Base-by-base conservation (phyloP, 2,888 invertebrate species). In the Polydrusus cervinus region DNA sequence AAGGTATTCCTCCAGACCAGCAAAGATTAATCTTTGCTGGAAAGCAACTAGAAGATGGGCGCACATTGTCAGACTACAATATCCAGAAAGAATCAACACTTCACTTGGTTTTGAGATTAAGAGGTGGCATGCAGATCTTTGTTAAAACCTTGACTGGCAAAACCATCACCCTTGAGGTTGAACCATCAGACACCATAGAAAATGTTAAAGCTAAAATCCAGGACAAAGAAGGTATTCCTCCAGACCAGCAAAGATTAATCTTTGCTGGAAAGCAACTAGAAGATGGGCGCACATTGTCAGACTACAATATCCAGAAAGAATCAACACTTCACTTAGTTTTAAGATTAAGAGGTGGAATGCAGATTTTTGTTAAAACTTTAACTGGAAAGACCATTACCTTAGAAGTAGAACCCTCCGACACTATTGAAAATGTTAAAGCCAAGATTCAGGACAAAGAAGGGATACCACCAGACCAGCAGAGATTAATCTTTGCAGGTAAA, bases 281-380 rank as follows among this genome's bases (percentile, higher is more conserved):
- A 87, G 93, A 93, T 88, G 92, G 92, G 0, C 88, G 92, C 34
- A 92, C 92, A 0, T 89, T 97, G 34, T 95, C 95, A 0, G 97
- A 97, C 86, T 97, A 97, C 88, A 97, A 97, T 87, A 97, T 97
- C 84, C 96, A 97, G 88, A 97, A 97, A 87, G 95, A 96, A 88
- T 95, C 95, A 0, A 96, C 77, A 11, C 69, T 74, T 61, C 74
- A 74, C 45, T 72, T 77, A 69, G 77, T 74, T 1, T 34, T 77
- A 1, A 64, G 74, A 57, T 55, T 74, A 25, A 66, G 74, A 64
- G 74, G 74, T 38, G 74, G 74, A 1, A 69, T 71, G 60, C 57
- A 76, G 92, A 92, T 93, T 80, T 92, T 89, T 80, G 90, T 90
- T 0, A 90, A 91, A 81, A 90, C 90, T 1, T 83, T 90, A 8